Evolutionary conservation across 2,113 vertebrate genomes (phyloP).

Genomic region (Oncorhynchus masou): DNA sequence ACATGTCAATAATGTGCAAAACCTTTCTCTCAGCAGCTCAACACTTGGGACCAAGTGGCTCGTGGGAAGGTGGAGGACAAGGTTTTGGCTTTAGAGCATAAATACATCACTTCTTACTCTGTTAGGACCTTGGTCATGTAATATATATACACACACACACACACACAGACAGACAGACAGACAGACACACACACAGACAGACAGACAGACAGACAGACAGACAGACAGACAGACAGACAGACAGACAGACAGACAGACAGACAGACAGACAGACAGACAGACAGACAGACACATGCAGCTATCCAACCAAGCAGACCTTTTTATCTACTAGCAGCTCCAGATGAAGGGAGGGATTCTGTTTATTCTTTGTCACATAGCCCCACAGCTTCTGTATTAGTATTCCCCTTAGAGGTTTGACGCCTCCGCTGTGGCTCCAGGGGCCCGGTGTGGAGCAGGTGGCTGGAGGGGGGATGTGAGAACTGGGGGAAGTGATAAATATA

Average conservation of each 20-base stretch:
- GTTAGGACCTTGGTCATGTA: too few species aligned
- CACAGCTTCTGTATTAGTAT: conserved; percentile 35
- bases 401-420: conserved; percentile 51
- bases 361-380: neutral
- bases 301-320: conserved; percentile 31
- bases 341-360: neutral
- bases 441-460: conserved; percentile 42
- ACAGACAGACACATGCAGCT: neutral
- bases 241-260: too few species aligned
- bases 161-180: too few species aligned
- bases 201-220: conserved; percentile 35
- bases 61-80: too few species aligned
- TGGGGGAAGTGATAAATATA: conserved; percentile 62
- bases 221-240: conserved; percentile 13
- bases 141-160: conserved; percentile 39
- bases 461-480: conserved; percentile 50
- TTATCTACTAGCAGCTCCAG: conserved; percentile 11
- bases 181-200: too few species aligned
- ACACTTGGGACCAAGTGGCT: too few species aligned
- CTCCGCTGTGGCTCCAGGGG: conserved; percentile 37
- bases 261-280: conserved; percentile 4
- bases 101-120: too few species aligned
- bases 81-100: too few species aligned
- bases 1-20: too few species aligned
- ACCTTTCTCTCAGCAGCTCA: too few species aligned